phyloP scores from a whole-genome alignment of 2,797 vertebrate genomes.

The Melanotaenia parkinsoni region DNA sequence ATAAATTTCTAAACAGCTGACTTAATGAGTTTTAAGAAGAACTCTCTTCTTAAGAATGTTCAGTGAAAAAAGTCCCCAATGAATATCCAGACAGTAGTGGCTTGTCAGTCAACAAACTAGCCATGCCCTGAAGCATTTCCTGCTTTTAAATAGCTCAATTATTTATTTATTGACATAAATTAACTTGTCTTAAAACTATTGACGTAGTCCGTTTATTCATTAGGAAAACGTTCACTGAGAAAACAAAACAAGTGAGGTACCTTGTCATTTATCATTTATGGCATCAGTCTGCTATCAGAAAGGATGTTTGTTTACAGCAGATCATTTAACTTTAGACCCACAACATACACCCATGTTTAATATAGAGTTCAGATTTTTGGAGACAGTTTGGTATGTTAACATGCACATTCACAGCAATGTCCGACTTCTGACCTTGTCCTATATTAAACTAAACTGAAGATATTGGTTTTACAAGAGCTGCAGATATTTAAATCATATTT shows the following conservation, averaged over 20 bases:
- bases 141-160: not conserved
- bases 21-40: not conserved
- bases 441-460: too few species aligned
- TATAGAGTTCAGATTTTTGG: too few species aligned
- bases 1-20: not conserved
- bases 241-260: not conserved
- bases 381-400: too few species aligned
- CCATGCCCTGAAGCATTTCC: not conserved
- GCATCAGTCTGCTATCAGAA: not conserved
- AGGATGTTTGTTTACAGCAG: not conserved
- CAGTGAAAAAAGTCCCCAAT: not conserved
- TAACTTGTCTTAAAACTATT: not conserved
- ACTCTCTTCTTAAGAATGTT: not conserved
- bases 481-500: too few species aligned
- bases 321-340: not conserved
- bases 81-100: not conserved
- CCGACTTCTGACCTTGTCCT: too few species aligned
- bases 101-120: not conserved
- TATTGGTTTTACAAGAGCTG: too few species aligned
- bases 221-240: not conserved
- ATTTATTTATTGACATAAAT: not conserved
- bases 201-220: not conserved
- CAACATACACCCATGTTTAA: not conserved
- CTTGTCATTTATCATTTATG: not conserved
- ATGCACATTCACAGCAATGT: too few species aligned